phyloP scores from a whole-genome alignment of 2,113 vertebrate genomes.

The Alexandromys fortis region DNA sequence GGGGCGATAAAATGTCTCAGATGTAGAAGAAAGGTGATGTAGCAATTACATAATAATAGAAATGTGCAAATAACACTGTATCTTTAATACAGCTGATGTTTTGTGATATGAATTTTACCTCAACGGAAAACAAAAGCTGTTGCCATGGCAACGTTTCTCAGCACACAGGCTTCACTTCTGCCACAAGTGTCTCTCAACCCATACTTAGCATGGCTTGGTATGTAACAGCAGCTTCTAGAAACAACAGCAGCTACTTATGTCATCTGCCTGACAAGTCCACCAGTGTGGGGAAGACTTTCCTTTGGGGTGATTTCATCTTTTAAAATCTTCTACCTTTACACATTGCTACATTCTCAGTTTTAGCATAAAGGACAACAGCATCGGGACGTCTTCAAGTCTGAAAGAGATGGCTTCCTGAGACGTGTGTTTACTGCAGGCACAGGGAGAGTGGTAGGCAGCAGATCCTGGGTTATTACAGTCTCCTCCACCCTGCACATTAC shows the following conservation, averaged over 20 bases:
- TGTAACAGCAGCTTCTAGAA: neutral
- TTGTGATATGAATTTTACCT: neutral
- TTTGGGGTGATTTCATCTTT: constrained; percentile 18
- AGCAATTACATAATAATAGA: neutral
- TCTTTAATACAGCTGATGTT: neutral
- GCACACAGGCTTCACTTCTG: neutral
- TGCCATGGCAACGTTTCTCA: neutral
- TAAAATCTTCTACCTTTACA: neutral
- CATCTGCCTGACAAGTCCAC: neutral
- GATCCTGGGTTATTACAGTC: neutral
- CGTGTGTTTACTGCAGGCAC: neutral
- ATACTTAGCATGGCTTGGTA: neutral
- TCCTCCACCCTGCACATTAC: neutral
- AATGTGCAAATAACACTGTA: neutral
- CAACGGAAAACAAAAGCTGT: neutral
- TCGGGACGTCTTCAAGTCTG: neutral
- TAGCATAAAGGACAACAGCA: constrained; percentile 13
- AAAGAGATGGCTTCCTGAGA: constrained; percentile 45
- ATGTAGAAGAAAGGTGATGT: neutral
- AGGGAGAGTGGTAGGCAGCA: neutral
- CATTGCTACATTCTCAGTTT: constrained; percentile 28
- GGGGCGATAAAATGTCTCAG: neutral
- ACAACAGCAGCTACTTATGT: neutral
- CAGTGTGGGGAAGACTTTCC: neutral
- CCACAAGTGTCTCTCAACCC: neutral